A percentile compares a stretch with the other conserved stretches of the same genome.
Evolutionary conservation across 2,888 invertebrate genomes (phyloP).

Genomic region (Hedya salicella): DNA sequence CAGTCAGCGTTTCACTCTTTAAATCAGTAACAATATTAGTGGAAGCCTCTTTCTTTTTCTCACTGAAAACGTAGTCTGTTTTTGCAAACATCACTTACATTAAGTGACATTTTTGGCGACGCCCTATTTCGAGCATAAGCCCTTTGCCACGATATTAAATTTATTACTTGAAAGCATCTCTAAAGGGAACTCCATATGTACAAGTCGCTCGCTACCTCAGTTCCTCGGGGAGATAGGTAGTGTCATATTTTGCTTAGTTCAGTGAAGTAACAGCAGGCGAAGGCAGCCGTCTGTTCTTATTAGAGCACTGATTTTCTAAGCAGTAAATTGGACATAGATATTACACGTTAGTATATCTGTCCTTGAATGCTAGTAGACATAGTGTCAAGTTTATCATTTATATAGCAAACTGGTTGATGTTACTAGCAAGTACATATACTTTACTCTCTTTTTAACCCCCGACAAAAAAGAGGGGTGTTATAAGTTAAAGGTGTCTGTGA

Average conservation of each 20-base stretch:
- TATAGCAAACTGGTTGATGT: no score
- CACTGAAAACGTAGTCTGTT: no score
- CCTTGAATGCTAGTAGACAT: no score
- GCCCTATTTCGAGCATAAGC: background rate
- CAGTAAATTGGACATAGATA: background rate
- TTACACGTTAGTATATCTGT: no score
- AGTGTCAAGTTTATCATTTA: no score
- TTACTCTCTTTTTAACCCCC: no score
- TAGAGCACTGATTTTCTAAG: conserved; percentile 9
- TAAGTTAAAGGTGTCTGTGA: no score
- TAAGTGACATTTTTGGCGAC: background rate
- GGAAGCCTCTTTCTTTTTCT: no score
- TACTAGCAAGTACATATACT: no score
- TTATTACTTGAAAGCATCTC: conserved; percentile 29
- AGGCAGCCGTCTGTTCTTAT: conserved; percentile 1
- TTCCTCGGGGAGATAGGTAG: conserved; percentile 10
- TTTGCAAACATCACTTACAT: background rate
- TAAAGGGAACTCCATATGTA: conserved; percentile 12
- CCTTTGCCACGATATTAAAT: conserved; percentile 22
- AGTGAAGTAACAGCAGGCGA: conserved; percentile 12
- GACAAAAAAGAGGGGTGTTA: no score
- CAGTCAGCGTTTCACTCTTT: no score
- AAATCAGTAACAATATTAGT: no score
- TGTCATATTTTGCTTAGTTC: conserved; percentile 28
- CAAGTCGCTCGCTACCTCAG: background rate